Conservation (phyloP, 2,888 invertebrate genomes). For the Brachypterus glaber region DNA sequence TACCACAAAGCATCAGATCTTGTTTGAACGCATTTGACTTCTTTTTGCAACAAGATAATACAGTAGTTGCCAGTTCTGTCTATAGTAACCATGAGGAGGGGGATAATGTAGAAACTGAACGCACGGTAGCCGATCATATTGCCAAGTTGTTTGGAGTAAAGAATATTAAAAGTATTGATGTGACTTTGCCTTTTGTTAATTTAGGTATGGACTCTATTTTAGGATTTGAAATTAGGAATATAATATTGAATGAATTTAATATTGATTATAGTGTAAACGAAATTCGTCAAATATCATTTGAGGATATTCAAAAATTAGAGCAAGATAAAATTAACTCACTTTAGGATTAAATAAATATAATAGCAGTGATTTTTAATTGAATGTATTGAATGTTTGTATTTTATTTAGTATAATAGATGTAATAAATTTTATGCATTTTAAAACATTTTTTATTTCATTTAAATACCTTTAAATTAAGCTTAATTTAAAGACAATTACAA, state of each 20-base stretch:
- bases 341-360: too few species aligned
- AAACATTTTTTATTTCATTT: too few species aligned
- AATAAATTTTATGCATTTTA: too few species aligned
- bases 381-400: too few species aligned
- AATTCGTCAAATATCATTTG: too few species aligned
- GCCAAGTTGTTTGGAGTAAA: neutral
- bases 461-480: too few species aligned
- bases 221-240: neutral
- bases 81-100: neutral
- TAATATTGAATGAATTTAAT: neutral
- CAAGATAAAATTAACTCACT: too few species aligned
- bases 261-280: neutral
- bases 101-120: neutral
- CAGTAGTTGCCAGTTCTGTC: neutral
- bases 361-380: too few species aligned
- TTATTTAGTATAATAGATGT: too few species aligned
- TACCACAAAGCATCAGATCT: neutral
- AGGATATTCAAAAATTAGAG: too few species aligned
- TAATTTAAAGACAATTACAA: too few species aligned
- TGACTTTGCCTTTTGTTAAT: constrained; percentile 28
- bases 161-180: neutral
- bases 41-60: neutral
- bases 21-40: neutral
- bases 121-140: neutral
- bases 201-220: constrained; percentile 39